Base-by-base conservation (phyloP, 2,888 invertebrate species). In the Lithophane socia region DNA sequence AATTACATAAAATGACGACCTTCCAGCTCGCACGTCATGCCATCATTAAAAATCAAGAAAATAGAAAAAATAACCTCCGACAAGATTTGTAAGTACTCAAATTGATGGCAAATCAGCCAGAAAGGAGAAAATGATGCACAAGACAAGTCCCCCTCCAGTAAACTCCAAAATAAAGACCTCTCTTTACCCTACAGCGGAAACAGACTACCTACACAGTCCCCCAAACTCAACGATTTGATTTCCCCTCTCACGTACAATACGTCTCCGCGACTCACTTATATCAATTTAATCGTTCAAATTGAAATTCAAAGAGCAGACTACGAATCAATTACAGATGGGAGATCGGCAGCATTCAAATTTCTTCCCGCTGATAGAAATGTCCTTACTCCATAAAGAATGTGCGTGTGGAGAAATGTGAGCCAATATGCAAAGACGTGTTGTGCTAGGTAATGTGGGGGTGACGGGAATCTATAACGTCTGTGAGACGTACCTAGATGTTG, bases 271-370 rank as follows among this genome's bases (percentile, higher is more conserved):
- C 90, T 91, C 91, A 86, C 92, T 95, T 95, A 95, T 94, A 96
- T 95, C 95, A 95, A 95, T 96, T 96, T 96, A 95, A 96, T 96
- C 94, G 92, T 88, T 86, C 92, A 90, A 92, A 96, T 96, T 96
- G 95, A 96, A 95, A 96, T 96, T 96, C 96, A 95, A 93, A 93
- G 90, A 93, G 94, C 92, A 92, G 88, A 84, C 94, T 92, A 91
- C 93, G 95, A 95, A 95, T 96, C 95, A 95, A 96, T 96, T 96
- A 95, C 94, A 85, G 90, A 87, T 81, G 89, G 88, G 77, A 77
- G 94, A 94, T 93, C 88, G 79, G 86, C 77, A 90, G 92, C 92
- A 95, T 95, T 95, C 95, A 95, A 96, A 96, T 96, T 92, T 90
- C 93, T 90, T 93, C 92, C 66, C 92, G 95, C 85, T 93, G 95